Base-by-base conservation (phyloP, 2,888 invertebrate genomes). In the Matsumyia berberina region DNA sequence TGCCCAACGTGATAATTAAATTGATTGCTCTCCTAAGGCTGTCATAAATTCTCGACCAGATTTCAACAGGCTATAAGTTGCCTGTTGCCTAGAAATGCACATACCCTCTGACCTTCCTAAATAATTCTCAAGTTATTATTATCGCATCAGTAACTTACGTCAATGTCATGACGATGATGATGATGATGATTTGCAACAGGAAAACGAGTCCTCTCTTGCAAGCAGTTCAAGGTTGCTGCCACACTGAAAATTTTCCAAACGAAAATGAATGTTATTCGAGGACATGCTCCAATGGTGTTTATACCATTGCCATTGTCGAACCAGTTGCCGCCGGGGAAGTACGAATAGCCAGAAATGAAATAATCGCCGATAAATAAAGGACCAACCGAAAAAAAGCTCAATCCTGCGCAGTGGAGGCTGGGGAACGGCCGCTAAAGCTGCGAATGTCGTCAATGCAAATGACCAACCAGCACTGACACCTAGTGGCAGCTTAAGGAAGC, bases 171-270 rank as follows among this genome's bases (percentile, higher is more conserved):
- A 62, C 53, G 31, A n/a, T 42, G 24, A 64, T 58, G 33, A 46
- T n/a, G 24, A n/a, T 24, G 24, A 19, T 12, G 51, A 42, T 49
- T 72, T 62, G 64, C 33, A 42, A 37, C 46, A 17, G 8, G n/a
- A 35, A 37, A 55, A 69, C 37, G 31, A 55, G 17, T 57, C 29
- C 35, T 4, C 24, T 4, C 70, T 57, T 62, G 73, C 73, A 74
- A 46, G 35, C 70, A 66, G 57, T 64, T 64, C 85, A 85, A 85
- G 85, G 85, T 85, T 85, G 74, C 66, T 74, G 80, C 19, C 37
- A 70, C 58, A 85, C 70, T 73, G 53, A 80, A 70, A 66, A 53
- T 58, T 51, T 64, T 44, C 42, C 73, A 78, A 73, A 83, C 39
- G 55, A 78, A 72, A 73, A 67, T 72, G 82, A 73, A 67, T 55